Percentiles rank a stretch among this genome's conserved stretches.
phyloP scores from a whole-genome alignment of 2,797 vertebrate genomes.

The Anisognathus igniventris region DNA sequence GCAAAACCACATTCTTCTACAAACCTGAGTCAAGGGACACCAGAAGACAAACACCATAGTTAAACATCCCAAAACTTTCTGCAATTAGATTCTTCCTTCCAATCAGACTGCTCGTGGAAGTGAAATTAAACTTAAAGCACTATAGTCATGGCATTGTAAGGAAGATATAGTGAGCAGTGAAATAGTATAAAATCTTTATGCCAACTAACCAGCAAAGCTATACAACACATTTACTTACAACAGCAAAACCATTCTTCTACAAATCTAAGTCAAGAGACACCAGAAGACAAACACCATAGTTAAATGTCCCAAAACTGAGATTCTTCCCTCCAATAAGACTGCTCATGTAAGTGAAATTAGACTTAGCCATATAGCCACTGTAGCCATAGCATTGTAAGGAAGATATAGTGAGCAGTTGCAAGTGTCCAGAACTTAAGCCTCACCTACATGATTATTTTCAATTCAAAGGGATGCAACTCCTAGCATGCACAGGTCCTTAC shows the following conservation, averaged over 20 bases:
- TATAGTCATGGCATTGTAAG: background rate
- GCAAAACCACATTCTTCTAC: background rate
- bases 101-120: background rate
- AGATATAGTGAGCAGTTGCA: accelerated
- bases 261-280: background rate
- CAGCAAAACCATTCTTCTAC: background rate
- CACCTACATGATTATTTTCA: background rate
- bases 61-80: background rate
- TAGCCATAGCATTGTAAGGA: background rate
- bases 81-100: background rate
- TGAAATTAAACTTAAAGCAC: background rate
- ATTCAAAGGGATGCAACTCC: background rate
- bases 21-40: background rate
- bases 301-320: background rate
- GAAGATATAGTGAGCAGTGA: accelerated
- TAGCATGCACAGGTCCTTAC: background rate
- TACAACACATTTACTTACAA: background rate
- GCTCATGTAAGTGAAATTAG: background rate
- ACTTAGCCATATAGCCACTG: background rate
- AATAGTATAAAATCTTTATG: background rate
- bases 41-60: background rate
- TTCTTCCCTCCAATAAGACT: background rate
- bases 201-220: background rate
- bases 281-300: background rate
- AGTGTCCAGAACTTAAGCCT: background rate